Base-by-base conservation (phyloP, 64 coral and sea anemone genomes). In the Cladopsammia gracilis region DNA sequence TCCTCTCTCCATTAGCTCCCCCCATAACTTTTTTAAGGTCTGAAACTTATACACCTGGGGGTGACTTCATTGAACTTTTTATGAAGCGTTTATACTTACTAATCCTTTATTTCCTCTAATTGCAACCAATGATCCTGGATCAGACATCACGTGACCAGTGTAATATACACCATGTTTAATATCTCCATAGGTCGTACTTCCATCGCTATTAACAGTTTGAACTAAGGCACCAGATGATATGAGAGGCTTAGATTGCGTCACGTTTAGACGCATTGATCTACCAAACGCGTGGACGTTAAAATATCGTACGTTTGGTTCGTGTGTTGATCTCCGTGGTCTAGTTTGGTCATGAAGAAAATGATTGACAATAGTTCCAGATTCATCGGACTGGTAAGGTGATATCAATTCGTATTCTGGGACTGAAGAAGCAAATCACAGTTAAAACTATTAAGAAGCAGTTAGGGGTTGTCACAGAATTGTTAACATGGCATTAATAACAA, bases 41-140 rank as follows among this genome's bases (percentile, higher is more conserved):
- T 34, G 34, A 34, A 34, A 34, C 34, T 34, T 34, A 34, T 34
- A 2, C 34, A 34, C 34, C 34, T 34, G 34, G 34, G 34, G 34
- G 34, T 0, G 34, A 2, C 0, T 34, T 34, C 34, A 34, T 34
- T 34, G 34, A 34, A 34, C 34, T 34, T 34, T 34, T 34, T 34
- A 34, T 34, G 34, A 34, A 34, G 34, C 34, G 34, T 34, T 34
- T 34, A 34, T 34, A 70, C 89, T 90, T 48, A 92, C 79, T 72
- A 92, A 48, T 3, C 71, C 69, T 59, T 75, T 60, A 20, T 67
- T 51, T 68, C 48, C 83, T 8, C 59, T 77, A 19, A 92, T 62
- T 25, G 90, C 79, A 86, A 92, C 90, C 10, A 76, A n/a, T 58
- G 81, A 92, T 7, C 70, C 81, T 45, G 90, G 80, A 65, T 86